A percentile compares a stretch with the other conserved stretches of the same genome.
phyloP scores from a whole-genome alignment of 2,888 invertebrate species.

The Beris morrisii region DNA sequence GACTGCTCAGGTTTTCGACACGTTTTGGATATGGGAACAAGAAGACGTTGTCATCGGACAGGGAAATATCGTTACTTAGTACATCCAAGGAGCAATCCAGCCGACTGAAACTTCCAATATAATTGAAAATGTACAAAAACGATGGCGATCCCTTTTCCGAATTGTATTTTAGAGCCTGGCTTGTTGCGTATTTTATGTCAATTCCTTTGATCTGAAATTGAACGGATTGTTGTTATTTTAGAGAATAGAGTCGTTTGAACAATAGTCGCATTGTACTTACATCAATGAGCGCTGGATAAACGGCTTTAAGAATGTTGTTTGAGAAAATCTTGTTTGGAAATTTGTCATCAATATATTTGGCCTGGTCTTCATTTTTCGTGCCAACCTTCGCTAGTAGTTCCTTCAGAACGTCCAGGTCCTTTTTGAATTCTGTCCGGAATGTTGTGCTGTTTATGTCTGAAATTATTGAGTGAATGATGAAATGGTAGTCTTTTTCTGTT shows the following conservation, averaged over 20 bases:
- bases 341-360: conserved; percentile 26
- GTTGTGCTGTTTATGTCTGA: conserved; percentile 10
- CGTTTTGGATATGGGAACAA: conserved; percentile 49
- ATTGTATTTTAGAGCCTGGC: conserved; percentile 30
- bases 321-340: conserved; percentile 31
- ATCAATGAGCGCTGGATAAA: conserved; percentile 32
- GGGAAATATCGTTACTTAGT: conserved; percentile 52
- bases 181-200: conserved; percentile 31
- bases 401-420: conserved; percentile 5
- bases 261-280: conserved; percentile 5
- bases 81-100: conserved; percentile 48
- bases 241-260: not conserved
- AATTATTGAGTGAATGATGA: not conserved
- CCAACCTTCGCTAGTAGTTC: conserved; percentile 4
- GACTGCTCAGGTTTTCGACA: conserved; percentile 39
- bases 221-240: not conserved
- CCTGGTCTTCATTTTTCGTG: conserved; percentile 22
- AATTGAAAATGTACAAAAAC: conserved; percentile 54
- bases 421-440: conserved; percentile 10
- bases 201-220: conserved; percentile 21
- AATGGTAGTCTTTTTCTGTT: not conserved
- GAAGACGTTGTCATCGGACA: conserved; percentile 59
- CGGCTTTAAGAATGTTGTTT: conserved; percentile 26
- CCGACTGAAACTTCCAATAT: conserved; percentile 36
- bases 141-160: conserved; percentile 37